These are phyloP conservation scores for Rhagium mordax DNA, from an alignment of 2,888 invertebrate genomes.

Conservation along the genomic window DNA sequence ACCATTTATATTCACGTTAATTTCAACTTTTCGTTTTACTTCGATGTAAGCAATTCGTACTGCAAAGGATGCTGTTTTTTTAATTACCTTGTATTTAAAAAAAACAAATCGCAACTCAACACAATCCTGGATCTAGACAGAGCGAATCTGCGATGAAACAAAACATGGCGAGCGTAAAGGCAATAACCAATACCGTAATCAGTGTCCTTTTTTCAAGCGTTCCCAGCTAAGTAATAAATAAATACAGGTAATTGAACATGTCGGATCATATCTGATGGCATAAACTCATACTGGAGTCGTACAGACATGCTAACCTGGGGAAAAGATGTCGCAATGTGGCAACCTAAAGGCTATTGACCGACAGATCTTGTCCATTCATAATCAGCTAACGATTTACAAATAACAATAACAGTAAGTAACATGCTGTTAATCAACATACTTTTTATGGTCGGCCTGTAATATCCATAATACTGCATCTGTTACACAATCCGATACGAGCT, in stretches of 20 bases:
- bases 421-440: conserved; percentile 14
- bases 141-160: neutral
- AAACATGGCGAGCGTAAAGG: neutral
- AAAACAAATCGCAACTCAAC: neutral
- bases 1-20: no score
- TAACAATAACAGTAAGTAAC: conserved; percentile 11
- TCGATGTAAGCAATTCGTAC: no score
- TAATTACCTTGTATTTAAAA: no score
- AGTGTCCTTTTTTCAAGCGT: neutral
- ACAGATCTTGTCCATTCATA: neutral
- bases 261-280: conserved; percentile 15
- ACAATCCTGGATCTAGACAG: neutral
- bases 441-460: neutral
- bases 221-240: conserved; percentile 11
- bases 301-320: neutral
- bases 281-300: neutral
- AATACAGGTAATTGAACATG: conserved; percentile 7
- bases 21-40: no score
- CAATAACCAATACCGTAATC: neutral
- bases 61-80: no score
- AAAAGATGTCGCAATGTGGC: neutral
- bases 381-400: neutral
- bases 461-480: neutral
- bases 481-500: neutral
- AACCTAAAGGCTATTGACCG: neutral